Evolutionary conservation across 1,140 invertebrate genomes (phyloP), one percentile per base, ranked within the genome.

Genomic region (Diprion similis): DNA sequence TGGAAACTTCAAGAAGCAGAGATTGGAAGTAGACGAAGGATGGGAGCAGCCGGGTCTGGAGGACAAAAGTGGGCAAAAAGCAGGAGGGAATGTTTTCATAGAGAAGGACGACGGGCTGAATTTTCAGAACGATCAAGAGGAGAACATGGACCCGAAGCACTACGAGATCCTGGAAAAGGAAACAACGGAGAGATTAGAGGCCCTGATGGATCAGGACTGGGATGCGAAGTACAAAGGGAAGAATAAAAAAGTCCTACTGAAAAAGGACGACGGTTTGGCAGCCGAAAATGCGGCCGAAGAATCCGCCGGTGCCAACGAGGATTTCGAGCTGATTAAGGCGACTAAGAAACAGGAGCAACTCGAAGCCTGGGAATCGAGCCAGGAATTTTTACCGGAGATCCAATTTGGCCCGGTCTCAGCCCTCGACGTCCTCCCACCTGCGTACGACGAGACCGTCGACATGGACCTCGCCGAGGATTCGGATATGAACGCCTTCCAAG

Each of bases 21-120:
- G 73, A 8, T 17, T 88, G 67, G 81, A 88, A 45, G 81, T 85
- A 1, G 81, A 85, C n/a, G 81, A 84, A 9, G 73, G 82, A 79
- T 76, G 78, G 76, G 72, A 75, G 15, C 1, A 70, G 46, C 10
- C 64, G 24, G 46, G 19, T 68, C 10, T 70, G 73, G 11, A 72
- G 73, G 0, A 11, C 59, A 8, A 76, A 76, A 69, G 9, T 10
- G 51, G 72, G 75, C 4, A 37, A 37, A 37, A 37, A 37, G 24
- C 6, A 37, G 11, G 11, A 17, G 51, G n/a, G 51, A 59, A 59
- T 13, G n/a, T 59, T 59, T 59, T 59, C 51, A 59, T 59, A 13
- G 51, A 59, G n/a, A 71, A 78, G 17, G 69, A 81, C 6, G 85
- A 87, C 64, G 85, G 79, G 18, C 70, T 87, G 8, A 80, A 85